Evolutionary conservation across 2,113 vertebrate genomes (phyloP), one percentile per base, ranked within the genome.

Genomic region (Pluvialis apricaria): DNA sequence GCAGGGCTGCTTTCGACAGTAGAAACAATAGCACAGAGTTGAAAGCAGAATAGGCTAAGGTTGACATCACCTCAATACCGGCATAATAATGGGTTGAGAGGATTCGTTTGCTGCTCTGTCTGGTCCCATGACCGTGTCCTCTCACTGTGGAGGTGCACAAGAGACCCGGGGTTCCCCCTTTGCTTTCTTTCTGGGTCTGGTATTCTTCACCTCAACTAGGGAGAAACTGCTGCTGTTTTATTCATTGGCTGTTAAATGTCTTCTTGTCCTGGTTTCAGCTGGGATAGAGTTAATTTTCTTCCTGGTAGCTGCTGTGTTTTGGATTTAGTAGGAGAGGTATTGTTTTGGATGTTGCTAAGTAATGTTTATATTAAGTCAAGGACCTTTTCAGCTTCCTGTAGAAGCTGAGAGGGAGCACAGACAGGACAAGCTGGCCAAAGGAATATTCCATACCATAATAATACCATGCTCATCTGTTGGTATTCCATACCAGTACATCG

Each of bases 1-100:
- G 1, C 45, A 11, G 52, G 61, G 54, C 61, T 20, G n/a, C 36
- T 58, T 36, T 13, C 1, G 0, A 1, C 0, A 13, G 28, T 9
- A 16, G 51, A 52, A 54, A 32, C n/a, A 4, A 11, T 2, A 32
- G 61, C 29, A 14, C 29, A 21, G 52, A 34, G 45, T n/a, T 42
- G 55, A 38, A 86, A 61, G 29, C 45, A 89, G 87, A 45, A 38
- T 2, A 32, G 5, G 13, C 6, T 18, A 6, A 26, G 89, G 68
- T n/a, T 28, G 26, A 42, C 9, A 20, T 10, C 61, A 32, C n/a
- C 62, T 75, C 15, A 4, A 19, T 15, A 28, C 25, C 40, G 36
- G 20, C 8, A 7, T 10, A 15, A 8, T 15, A 15, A 32, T 0
- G 12, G 31, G 49, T 3, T 36, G 62, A 49, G 40, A 55, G 62